Evolutionary conservation across 1,140 invertebrate genomes (phyloP).

Genomic region (Harlomillsia oculata): DNA sequence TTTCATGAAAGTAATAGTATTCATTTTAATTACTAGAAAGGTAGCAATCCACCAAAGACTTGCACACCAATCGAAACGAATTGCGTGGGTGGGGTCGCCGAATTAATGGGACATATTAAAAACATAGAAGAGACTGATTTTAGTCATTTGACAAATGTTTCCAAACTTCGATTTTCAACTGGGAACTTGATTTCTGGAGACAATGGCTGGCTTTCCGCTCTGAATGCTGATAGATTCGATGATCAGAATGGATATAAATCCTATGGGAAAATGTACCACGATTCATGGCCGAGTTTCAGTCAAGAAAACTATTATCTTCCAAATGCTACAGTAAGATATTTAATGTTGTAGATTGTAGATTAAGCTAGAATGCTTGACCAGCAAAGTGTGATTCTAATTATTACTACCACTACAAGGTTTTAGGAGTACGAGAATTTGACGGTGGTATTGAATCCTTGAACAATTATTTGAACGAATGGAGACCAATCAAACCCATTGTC

Average conservation of each 20-base stretch:
- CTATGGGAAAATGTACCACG: neutral
- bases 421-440: conserved; percentile 1
- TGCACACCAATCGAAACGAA: neutral
- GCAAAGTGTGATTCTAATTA: too few relatives aligned
- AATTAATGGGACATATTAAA: conserved; percentile 1
- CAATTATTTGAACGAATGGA: neutral
- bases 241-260: neutral
- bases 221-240: neutral
- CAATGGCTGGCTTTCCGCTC: neutral
- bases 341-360: neutral
- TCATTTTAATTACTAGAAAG: neutral
- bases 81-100: conserved; percentile 1
- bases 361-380: neutral
- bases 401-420: too few relatives aligned
- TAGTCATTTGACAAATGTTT: neutral
- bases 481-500: neutral
- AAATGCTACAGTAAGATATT: neutral
- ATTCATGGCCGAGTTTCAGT: neutral
- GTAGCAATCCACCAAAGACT: neutral
- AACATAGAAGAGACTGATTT: neutral
- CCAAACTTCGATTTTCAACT: neutral
- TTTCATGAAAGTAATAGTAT: neutral
- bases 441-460: neutral
- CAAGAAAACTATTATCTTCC: neutral
- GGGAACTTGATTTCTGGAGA: conserved; percentile 6